Conservation (phyloP, 1,140 invertebrate genomes). For the Drosophila insularis region DNA sequence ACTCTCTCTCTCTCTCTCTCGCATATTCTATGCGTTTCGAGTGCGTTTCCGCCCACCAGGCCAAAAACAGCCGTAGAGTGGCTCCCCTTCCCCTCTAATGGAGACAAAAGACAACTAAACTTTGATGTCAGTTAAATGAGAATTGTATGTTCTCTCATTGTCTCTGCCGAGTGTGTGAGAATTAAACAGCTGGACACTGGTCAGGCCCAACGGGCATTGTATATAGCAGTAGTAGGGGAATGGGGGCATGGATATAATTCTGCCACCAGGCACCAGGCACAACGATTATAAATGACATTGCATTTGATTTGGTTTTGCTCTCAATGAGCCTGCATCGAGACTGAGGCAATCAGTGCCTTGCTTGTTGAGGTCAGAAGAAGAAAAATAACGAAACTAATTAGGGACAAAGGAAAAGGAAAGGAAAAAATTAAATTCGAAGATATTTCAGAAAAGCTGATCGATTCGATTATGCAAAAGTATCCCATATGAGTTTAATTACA, state of each 20-base stretch:
- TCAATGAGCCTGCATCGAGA: constrained; percentile 68
- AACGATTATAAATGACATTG: constrained; percentile 81
- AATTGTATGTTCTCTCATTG: constrained; percentile 47
- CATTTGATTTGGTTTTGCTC: constrained; percentile 47
- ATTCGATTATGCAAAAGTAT: no score
- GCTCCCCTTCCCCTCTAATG: neutral
- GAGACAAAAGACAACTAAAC: neutral
- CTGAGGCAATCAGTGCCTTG: constrained; percentile 45
- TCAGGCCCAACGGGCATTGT: constrained; percentile 22
- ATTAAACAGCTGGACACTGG: constrained; percentile 53
- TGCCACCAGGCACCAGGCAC: constrained; percentile 30
- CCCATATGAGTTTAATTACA: no score
- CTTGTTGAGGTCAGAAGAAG: constrained; percentile 34
- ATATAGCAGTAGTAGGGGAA: neutral
- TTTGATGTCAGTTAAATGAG: constrained; percentile 52
- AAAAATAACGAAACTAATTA: constrained; percentile 15
- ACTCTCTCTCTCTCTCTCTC: constrained; percentile 6
- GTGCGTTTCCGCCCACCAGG: constrained; percentile 32
- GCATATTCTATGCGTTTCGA: constrained; percentile 15
- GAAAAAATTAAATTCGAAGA: no score
- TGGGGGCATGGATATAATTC: constrained; percentile 18
- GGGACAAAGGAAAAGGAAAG: neutral
- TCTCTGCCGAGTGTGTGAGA: constrained; percentile 46
- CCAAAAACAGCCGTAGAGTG: neutral
- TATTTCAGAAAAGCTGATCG: no score